These are phyloP conservation scores for Dioctria linearis DNA, from an alignment of 2,888 invertebrate genomes.

Conservation along the genomic window DNA sequence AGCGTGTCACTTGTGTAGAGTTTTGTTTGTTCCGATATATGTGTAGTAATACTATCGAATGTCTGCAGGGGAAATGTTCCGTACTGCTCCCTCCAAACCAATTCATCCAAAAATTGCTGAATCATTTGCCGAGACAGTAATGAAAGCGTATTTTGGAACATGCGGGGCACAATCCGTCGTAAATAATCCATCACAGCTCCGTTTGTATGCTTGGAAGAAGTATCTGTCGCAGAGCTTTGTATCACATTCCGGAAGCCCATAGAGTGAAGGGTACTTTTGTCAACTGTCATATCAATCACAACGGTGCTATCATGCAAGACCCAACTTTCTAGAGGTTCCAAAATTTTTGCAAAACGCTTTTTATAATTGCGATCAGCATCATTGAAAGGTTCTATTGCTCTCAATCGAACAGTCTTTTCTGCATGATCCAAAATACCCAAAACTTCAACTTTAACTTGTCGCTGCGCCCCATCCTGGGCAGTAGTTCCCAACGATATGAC, in stretches of 20 bases:
- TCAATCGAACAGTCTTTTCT: slow-evolving; percentile 81
- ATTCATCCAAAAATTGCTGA: slow-evolving; percentile 91
- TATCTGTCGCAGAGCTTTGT: slow-evolving; percentile 74
- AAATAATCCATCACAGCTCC: slow-evolving; percentile 90
- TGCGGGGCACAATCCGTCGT: slow-evolving; percentile 86
- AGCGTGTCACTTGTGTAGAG: slow-evolving; percentile 75
- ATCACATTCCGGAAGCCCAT: slow-evolving; percentile 86
- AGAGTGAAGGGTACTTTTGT: slow-evolving; percentile 81
- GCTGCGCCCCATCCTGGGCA: slow-evolving; percentile 81
- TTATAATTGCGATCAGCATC: slow-evolving; percentile 86
- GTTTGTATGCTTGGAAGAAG: slow-evolving; percentile 75
- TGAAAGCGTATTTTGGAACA: slow-evolving; percentile 92
- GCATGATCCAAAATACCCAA: slow-evolving; percentile 85
- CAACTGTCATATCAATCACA: slow-evolving; percentile 87
- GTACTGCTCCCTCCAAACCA: slow-evolving; percentile 91
- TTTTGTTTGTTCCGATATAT: slow-evolving; percentile 85
- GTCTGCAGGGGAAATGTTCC: slow-evolving; percentile 84
- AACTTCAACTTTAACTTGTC: slow-evolving; percentile 91
- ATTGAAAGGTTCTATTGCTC: slow-evolving; percentile 86
- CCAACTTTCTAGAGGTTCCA: slow-evolving; percentile 85
- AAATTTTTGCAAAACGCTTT: slow-evolving; percentile 85
- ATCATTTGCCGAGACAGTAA: slow-evolving; percentile 87
- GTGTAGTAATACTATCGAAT: slow-evolving; percentile 85
- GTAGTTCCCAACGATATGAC: slow-evolving; percentile 91
- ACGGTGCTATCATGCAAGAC: slow-evolving; percentile 84